phyloP scores from a whole-genome alignment of 2,113 vertebrate species.

The Verasper variegatus region DNA sequence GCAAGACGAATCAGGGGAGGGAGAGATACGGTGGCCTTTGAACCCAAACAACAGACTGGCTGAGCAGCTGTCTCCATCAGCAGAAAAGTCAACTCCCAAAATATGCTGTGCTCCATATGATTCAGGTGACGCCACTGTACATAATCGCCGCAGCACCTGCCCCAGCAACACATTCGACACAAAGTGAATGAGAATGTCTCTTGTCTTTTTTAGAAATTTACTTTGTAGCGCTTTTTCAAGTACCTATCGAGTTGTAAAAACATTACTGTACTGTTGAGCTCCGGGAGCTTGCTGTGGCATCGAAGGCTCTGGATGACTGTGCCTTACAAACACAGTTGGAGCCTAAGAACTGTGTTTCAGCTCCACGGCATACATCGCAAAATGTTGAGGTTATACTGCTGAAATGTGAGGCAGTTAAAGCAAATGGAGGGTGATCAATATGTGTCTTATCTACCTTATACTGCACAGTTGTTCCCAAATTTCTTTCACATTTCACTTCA shows the following conservation, averaged over 20 bases:
- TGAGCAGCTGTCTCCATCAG: conserved; percentile 57
- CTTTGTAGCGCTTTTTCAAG: conserved; percentile 8
- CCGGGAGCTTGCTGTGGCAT: conserved; percentile 2
- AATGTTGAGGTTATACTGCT: conserved; percentile 12
- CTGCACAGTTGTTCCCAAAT: conserved; percentile 57
- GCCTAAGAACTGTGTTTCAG: conserved; percentile 20
- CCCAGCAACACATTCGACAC: neutral
- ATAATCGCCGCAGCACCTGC: conserved; percentile 23
- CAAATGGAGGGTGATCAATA: conserved; percentile 61
- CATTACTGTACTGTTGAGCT: conserved; percentile 1
- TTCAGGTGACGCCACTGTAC: conserved; percentile 22
- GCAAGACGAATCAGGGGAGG: conserved; percentile 19
- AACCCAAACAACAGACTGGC: conserved; percentile 33
- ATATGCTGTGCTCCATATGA: conserved; percentile 32
- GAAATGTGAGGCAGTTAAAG: conserved; percentile 45
- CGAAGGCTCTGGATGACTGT: conserved; percentile 16
- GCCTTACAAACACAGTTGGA: conserved; percentile 6
- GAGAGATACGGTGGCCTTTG: conserved; percentile 32
- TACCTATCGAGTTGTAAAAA: neutral
- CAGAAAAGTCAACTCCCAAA: conserved; percentile 48
- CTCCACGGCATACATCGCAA: conserved; percentile 24
- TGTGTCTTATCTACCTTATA: conserved; percentile 29
- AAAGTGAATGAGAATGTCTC: conserved; percentile 18
- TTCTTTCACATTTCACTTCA: conserved; percentile 63
- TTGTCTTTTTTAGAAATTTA: conserved; percentile 13